These are phyloP conservation scores for Drosophila merina DNA, from an alignment of 2,888 invertebrate genomes.

Conservation along the genomic window DNA sequence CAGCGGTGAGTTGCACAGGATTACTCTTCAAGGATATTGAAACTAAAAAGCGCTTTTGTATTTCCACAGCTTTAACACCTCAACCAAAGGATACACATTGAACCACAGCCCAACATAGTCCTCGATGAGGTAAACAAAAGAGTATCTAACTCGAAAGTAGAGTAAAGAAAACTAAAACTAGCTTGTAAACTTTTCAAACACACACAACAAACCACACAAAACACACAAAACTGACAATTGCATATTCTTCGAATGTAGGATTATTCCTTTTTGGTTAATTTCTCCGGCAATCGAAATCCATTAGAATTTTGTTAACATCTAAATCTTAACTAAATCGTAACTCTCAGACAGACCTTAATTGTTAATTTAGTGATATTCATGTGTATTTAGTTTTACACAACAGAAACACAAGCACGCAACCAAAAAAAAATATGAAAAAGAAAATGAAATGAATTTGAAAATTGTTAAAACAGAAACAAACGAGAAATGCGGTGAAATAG, in stretches of 20 bases:
- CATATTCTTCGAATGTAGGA: conserved; percentile 66
- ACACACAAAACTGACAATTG: conserved; percentile 34
- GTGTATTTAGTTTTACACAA: conserved; percentile 18
- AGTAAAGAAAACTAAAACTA: conserved; percentile 9
- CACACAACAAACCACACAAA: conserved; percentile 14
- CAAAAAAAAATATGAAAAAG: conserved; percentile 8
- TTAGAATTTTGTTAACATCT: conserved; percentile 47
- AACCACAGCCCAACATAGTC: neutral
- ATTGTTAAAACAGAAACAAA: conserved; percentile 34
- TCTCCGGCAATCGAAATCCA: conserved; percentile 14
- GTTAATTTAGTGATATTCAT: conserved; percentile 30
- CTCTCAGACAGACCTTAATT: neutral
- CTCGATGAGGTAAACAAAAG: conserved; percentile 34
- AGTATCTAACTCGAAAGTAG: conserved; percentile 20
- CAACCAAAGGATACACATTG: neutral
- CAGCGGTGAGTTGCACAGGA: neutral
- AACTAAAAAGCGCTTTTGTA: neutral
- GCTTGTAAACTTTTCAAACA: conserved; percentile 35
- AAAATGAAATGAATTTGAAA: conserved; percentile 7
- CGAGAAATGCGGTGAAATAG: conserved; percentile 8
- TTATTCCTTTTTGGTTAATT: conserved; percentile 10
- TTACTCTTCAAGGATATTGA: neutral
- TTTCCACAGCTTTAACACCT: neutral
- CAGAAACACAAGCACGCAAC: conserved; percentile 19
- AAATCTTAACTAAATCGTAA: conserved; percentile 17